These are phyloP conservation scores for Chrysopilus asiliformis DNA, from an alignment of 2,888 invertebrate genomes.

Conservation along the genomic window DNA sequence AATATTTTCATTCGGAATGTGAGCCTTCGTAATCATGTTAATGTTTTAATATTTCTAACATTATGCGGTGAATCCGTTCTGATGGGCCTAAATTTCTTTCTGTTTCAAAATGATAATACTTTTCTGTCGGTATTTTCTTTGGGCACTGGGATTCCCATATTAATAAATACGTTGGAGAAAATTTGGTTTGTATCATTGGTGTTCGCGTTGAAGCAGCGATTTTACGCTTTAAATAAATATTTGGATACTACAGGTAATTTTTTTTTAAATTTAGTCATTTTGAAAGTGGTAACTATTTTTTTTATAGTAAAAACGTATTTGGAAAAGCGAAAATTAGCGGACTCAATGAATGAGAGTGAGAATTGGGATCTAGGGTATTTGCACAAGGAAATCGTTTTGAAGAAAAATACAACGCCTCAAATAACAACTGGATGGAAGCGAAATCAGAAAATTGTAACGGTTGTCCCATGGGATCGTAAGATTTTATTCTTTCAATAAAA, in stretches of 20 bases:
- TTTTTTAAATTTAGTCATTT: no score
- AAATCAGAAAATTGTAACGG: constrained; percentile 12
- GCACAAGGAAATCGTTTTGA: constrained; percentile 15
- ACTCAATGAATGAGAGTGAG: constrained; percentile 6
- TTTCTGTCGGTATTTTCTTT: constrained; percentile 26
- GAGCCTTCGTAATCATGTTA: constrained; percentile 21
- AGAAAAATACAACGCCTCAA: constrained; percentile 5
- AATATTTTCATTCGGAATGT: constrained; percentile 25
- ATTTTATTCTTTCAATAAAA: background rate
- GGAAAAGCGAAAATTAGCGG: constrained; percentile 18
- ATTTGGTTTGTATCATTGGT: constrained; percentile 33
- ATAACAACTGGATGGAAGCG: constrained; percentile 2
- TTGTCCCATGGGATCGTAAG: constrained; percentile 13
- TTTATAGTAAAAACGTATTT: constrained; percentile 19
- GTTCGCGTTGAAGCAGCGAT: constrained; percentile 28
- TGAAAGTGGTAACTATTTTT: no score
- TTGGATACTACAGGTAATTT: constrained; percentile 19
- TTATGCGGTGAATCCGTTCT: constrained; percentile 25
- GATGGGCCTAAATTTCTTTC: constrained; percentile 22
- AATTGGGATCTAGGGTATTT: constrained; percentile 13
- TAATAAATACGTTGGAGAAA: constrained; percentile 31
- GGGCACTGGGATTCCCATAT: constrained; percentile 27
- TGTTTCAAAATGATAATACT: constrained; percentile 23
- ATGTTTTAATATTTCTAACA: constrained; percentile 23
- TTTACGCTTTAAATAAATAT: constrained; percentile 24